Conservation (phyloP, 1,140 invertebrate genomes). For the Magallana ariakensis region DNA sequence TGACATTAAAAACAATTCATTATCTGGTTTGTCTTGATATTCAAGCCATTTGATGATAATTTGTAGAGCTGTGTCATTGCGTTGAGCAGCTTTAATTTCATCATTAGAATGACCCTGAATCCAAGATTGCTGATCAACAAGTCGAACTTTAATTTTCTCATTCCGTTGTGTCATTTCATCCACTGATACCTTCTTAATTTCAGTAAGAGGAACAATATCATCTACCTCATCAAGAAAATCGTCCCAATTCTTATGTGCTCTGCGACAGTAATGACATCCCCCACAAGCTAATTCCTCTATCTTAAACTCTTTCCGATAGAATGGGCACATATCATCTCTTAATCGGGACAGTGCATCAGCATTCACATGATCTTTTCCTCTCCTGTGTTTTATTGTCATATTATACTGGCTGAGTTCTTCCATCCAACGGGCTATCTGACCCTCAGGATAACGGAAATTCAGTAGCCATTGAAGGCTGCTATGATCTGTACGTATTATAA, state of each 20-base stretch:
- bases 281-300: neutral
- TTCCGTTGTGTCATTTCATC: neutral
- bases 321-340: neutral
- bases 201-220: neutral
- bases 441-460: constrained; percentile 41
- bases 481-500: constrained; percentile 39
- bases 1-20: neutral
- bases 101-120: neutral
- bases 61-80: constrained; percentile 12
- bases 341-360: constrained; percentile 58
- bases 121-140: constrained; percentile 16
- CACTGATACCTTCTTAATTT: neutral
- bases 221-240: neutral
- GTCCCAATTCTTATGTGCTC: neutral
- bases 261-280: neutral
- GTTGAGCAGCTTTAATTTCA: neutral
- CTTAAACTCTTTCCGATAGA: neutral
- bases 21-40: neutral
- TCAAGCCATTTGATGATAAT: neutral
- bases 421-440: constrained; percentile 61
- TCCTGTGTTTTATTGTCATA: constrained; percentile 61
- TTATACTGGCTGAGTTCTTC: constrained; percentile 61
- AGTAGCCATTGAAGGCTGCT: constrained; percentile 38
- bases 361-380: constrained; percentile 62
- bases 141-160: neutral